Conservation (phyloP, 2,797 vertebrate genomes). For the Notolabrus celidotus region DNA sequence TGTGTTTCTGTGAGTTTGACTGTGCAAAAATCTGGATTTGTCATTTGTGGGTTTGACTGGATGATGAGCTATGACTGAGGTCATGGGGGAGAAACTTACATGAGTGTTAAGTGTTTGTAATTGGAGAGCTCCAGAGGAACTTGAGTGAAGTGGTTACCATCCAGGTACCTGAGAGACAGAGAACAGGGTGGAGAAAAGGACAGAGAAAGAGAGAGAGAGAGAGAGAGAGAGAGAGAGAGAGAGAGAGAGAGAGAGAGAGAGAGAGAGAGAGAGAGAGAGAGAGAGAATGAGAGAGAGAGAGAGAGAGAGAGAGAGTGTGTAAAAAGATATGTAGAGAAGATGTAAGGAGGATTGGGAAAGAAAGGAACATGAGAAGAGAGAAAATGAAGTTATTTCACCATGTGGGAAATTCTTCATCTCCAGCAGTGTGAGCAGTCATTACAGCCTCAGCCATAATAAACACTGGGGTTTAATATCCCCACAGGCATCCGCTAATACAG, state of each 20-base stretch:
- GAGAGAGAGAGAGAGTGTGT: conserved; percentile 8
- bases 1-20: conserved; percentile 21
- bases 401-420: conserved; percentile 79
- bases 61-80: conserved; percentile 1
- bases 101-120: conserved; percentile 97
- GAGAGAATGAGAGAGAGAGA: background rate
- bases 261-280: conserved; percentile 7
- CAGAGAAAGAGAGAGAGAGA: background rate
- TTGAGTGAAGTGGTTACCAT: conserved; percentile 97
- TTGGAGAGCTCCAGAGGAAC: conserved; percentile 96
- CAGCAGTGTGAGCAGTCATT: conserved; percentile 76
- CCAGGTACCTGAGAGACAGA: conserved; percentile 88
- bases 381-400: conserved; percentile 74
- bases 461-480: conserved; percentile 73
- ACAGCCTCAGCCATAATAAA: conserved; percentile 77
- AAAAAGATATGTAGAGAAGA: background rate
- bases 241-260: no score
- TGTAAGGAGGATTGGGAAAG: conserved; percentile 19
- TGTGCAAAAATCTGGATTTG: conserved; percentile 7
- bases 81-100: conserved; percentile 88
- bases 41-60: conserved; percentile 10
- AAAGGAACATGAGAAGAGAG: conserved; percentile 30
- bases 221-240: conserved; percentile 17
- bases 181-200: background rate
- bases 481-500: conserved; percentile 51